Conservation (phyloP, 2,797 vertebrate genomes). For the Chiroxiphia lanceolata region DNA sequence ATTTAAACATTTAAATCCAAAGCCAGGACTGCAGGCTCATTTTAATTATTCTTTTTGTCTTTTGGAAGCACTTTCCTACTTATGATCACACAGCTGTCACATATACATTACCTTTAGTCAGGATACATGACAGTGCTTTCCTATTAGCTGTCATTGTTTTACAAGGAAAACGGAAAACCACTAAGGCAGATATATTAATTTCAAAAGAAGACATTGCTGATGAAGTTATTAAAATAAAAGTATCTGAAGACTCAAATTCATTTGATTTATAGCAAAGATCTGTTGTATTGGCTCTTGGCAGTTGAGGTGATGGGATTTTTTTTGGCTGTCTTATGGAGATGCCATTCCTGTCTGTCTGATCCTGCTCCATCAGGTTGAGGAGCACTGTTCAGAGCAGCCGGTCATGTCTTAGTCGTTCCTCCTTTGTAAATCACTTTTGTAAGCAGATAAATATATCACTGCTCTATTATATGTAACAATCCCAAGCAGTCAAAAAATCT, state of each 20-base stretch:
- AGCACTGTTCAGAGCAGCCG: neutral
- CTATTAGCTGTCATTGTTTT: constrained; percentile 64
- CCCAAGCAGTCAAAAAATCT: neutral
- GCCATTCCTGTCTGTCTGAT: neutral
- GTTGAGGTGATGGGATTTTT: neutral
- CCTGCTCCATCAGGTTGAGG: neutral
- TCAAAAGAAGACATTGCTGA: constrained; percentile 31
- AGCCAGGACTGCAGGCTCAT: constrained; percentile 67
- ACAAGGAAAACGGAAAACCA: constrained; percentile 32
- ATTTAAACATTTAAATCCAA: constrained; percentile 77
- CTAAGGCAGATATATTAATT: constrained; percentile 64
- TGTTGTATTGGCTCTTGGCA: neutral
- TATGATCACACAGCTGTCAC: constrained; percentile 72
- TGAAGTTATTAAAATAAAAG: constrained; percentile 45
- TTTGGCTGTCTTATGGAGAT: neutral
- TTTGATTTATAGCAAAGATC: neutral
- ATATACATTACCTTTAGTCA: constrained; percentile 50
- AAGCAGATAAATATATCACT: neutral
- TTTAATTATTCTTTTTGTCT: constrained; percentile 78
- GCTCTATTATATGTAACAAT: neutral
- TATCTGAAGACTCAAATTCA: neutral
- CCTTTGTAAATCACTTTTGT: neutral
- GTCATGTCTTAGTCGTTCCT: neutral
- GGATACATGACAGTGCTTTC: constrained; percentile 58
- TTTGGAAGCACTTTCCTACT: constrained; percentile 50